Evolutionary conservation across 2,888 invertebrate genomes (phyloP), one percentile per base, ranked within the genome.

Genomic region (Mactromeris polynyma): DNA sequence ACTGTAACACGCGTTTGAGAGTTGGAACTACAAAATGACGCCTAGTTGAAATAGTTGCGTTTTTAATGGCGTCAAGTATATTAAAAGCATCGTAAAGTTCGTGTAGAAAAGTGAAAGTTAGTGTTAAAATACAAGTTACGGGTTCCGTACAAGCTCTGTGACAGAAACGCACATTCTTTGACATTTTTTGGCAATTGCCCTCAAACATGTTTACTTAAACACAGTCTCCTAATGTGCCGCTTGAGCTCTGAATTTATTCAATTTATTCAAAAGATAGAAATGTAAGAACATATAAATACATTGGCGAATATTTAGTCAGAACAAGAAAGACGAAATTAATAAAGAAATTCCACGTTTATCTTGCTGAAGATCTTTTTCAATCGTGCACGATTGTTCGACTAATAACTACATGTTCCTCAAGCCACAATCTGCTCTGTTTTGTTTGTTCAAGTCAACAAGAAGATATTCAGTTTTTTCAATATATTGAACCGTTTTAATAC

Each of bases 401-500:
- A 33, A 73, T 73, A 19, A 36, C 73, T 36, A 17, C 33, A n/a
- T n/a, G n/a, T 73, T 73, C 73, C 33, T 73, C 4, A 33, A 33
- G n/a, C 14, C 73, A 73, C 36, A 36, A 73, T 73, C 36, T 17
- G 14, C 73, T 36, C 33, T 4, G 69, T 17, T 69, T 19, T 73
- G 21, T 73, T 73, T 73, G 33, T 33, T 36, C 9, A 19, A 3
- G n/a, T 26, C 11, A 73, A 36, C 73, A 64, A 21, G 26, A 64
- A n/a, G 46, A 46, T n/a, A 58, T 58, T 73, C 33, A 9, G 73
- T 64, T 36, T 73, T 73, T 58, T 33, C 73, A 73, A 73, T 73
- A 73, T 73, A 73, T 73, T 73, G 73, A 73, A 73, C 73, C 73
- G 33, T 73, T 73, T 73, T 64, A 26, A 64, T 9, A 26, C 58